Percentiles rank a stretch among this genome's conserved stretches.
Evolutionary conservation across 1,140 invertebrate species (phyloP).

Genomic region (Alviniconcha marisindica): DNA sequence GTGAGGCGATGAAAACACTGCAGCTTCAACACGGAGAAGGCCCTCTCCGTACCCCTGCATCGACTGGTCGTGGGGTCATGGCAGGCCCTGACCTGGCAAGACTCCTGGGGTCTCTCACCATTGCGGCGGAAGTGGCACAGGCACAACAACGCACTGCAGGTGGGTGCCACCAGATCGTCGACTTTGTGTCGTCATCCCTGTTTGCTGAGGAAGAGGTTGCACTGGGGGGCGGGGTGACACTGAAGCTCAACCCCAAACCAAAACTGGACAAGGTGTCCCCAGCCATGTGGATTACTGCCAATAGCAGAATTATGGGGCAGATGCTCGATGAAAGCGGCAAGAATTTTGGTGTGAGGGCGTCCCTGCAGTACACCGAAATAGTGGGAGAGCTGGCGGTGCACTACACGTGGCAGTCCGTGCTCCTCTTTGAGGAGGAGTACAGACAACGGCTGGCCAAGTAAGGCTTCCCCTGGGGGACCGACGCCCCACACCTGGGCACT

Average conservation of each 20-base stretch:
- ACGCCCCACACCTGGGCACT: neutral
- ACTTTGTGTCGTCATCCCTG: neutral
- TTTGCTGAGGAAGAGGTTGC: neutral
- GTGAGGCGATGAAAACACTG: no score
- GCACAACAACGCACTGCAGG: no score
- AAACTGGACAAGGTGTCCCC: conserved; percentile 7
- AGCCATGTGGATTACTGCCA: neutral
- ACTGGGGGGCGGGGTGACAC: neutral
- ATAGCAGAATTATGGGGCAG: neutral
- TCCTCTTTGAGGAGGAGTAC: neutral
- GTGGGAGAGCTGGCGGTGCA: neutral
- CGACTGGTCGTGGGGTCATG: no score
- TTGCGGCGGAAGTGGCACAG: no score
- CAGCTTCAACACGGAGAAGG: no score
- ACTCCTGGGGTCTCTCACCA: no score
- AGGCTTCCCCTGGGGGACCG: conserved; percentile 5
- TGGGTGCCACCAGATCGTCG: neutral
- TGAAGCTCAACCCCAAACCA: neutral
- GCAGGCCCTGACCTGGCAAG: no score
- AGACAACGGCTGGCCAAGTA: neutral
- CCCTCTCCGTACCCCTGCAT: no score
- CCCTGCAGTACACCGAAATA: neutral
- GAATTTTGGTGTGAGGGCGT: neutral
- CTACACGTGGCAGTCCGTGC: conserved; percentile 2
- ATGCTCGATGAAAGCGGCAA: neutral